Evolutionary conservation across 2,797 vertebrate genomes (phyloP), one percentile per base, ranked within the genome.

Genomic region (Gallirallus australis): DNA sequence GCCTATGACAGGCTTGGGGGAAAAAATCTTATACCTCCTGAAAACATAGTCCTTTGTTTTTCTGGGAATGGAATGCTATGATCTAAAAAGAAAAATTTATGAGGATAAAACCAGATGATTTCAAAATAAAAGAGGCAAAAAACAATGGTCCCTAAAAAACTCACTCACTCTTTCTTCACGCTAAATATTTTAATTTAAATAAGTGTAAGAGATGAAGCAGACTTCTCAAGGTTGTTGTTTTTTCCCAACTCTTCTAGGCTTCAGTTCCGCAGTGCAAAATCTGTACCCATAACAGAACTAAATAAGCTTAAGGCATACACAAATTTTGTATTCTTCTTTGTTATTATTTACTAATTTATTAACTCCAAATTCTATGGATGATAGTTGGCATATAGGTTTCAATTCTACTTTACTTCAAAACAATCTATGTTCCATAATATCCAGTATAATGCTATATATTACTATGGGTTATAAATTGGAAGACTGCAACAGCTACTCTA

Each of bases 1-100:
- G 69, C 9, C 28, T 48, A n/a, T 0, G 0, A 5, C 15, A 86
- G 21, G 23, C 25, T n/a, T 37, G 11, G 12, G 14, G 12, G 9
- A 2, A 15, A 5, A 64, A 59, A 60, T 13, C 12, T 40, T 24
- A 73, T 2, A 35, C 3, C 5, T 25, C 10, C 5, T 56, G 48
- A 85, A 87, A 83, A 14, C 18, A 78, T 1, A n/a, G 31, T 24
- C 39, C 18, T 47, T 73, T 1, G 1, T 27, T 39, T 52, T 87
- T 90, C 52, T 85, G 56, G 65, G 5, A 63, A 70, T 7, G 50
- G 11, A 94, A 70, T 35, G 10, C 14, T 47, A 35, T 11, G 10
- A 53, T 77, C 10, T 10, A 30, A 71, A 31, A 54, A 48, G 48
- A 86, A 73, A 54, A 85, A 15, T 11, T 37, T 45, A 8, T 28